Base-by-base conservation (phyloP, 2,888 invertebrate species). In the Maniola hyperantus region DNA sequence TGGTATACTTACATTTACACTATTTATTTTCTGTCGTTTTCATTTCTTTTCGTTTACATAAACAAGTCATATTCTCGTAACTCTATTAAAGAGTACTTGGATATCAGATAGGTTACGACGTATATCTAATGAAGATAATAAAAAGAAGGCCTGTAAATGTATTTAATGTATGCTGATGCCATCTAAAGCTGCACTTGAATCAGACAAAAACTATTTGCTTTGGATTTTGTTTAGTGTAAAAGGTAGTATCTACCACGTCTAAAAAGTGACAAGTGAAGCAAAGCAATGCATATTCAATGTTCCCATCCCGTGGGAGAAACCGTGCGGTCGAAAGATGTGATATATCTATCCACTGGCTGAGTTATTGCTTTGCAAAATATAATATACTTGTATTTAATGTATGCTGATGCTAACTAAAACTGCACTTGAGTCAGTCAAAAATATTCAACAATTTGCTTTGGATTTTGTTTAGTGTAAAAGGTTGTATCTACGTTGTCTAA, bases 321-420 rank as follows among this genome's bases (percentile, higher is more conserved):
- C 59, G 59, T 33, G 65, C 62, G 66, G 68, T 60, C 70, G 67
- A 64, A 68, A 68, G 64, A 65, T 68, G 66, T 64, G 70, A 71
- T 59, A 61, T 51, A 61, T 61, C 66, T 70, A 68, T 66, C 67
- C 68, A 68, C 64, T 66, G 66, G 68, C 67, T 70, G 68, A 71
- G 69, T 71, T 69, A 71, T 72, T 75, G 72, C 74, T 73, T 74
- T 73, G 71, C 71, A 67, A 64, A n/a, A n/a, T n/a, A n/a, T n/a
- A n/a, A 66, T 74, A 66, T 66, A 26, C 26, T 26, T 1, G 26
- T 26, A 26, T 4, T 26, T 26, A 26, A 26, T 26, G 26, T 26
- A 26, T 26, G 26, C 26, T n/a, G 4, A 26, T 26, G 4, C 26
- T 26, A 26, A 2, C 26, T 26, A 26, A 26, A 26, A 4, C 26